Percentiles rank a stretch among this genome's conserved stretches.
phyloP scores from a whole-genome alignment of 2,797 vertebrate genomes.

The Chaunax sp. region DNA sequence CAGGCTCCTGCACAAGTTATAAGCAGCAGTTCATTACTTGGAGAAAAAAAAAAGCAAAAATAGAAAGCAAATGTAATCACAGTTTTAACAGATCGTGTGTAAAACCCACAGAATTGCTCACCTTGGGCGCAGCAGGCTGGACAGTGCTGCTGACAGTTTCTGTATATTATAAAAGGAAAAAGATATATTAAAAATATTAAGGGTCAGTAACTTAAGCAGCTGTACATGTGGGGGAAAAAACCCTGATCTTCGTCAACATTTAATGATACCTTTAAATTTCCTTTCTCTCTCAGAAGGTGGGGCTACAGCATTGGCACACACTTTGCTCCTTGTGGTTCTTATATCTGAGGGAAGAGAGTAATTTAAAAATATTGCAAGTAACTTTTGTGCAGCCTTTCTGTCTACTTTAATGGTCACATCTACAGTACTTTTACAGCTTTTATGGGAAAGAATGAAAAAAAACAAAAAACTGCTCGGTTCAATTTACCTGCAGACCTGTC shows the following conservation, averaged over 20 bases:
- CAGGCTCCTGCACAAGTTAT: constrained; percentile 33
- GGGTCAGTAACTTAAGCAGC: background rate
- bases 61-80: background rate
- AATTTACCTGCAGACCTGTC: constrained; percentile 69
- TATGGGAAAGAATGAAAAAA: background rate
- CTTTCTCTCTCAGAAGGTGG: constrained; percentile 50
- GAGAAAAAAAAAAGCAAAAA: background rate
- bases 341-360: constrained; percentile 30
- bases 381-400: accelerated
- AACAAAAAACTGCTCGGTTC: background rate
- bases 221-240: background rate
- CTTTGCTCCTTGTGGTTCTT: constrained; percentile 69
- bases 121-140: constrained; percentile 26
- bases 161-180: constrained; percentile 4
- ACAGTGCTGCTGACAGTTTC: background rate
- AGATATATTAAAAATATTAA: background rate
- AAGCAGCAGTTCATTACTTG: background rate
- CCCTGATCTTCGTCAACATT: background rate
- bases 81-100: background rate
- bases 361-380: background rate
- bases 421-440: background rate
- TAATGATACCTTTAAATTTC: constrained; percentile 56
- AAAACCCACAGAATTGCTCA: constrained; percentile 28
- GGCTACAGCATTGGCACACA: constrained; percentile 33
- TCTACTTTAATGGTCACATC: background rate